Evolutionary conservation across 2,113 vertebrate genomes (phyloP), one percentile per base, ranked within the genome.

Genomic region (Rutilus rutilus): DNA sequence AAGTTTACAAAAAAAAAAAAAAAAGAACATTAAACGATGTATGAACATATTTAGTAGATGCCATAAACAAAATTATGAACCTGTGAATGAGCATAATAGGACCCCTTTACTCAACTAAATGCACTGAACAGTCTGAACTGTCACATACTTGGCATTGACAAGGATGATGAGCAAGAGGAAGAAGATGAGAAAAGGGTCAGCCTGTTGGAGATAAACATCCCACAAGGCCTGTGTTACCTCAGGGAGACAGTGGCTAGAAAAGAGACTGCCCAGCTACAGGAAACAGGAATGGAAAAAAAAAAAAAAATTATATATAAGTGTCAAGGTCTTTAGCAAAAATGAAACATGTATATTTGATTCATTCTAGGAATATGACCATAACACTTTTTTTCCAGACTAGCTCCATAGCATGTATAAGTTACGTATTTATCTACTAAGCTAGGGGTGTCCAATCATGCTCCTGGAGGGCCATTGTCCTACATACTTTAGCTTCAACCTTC

Each of bases 151-250:
- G 95, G 97, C 94, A 91, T 99, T 99, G 92, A 99, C 97, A 87
- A 99, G 98, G 91, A 99, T 99, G 95, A 99, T 96, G 89, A 99
- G 96, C 97, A 98, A 96, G 91, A 99, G 94, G 92, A 99, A 99
- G 95, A 99, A 99, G 94, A 99, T 95, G 91, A 99, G 96, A 93
- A 99, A 99, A 81, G 98, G 97, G 93, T 99, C 98, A 8, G 96
- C 96, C 94, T 98, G 96, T 87, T 98, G 97, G 91, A 99, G 92
- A 92, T 99, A 99, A 90, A 95, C 93, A 93, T 99, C 97, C 98
- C 98, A 99, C 93, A 99, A 93, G 82, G 95, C 92, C 92, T 97
- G 96, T 86, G 96, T 98, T 85, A 98, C 98, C 74, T 98, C 97
- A 79, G 91, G 91, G 69, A 94, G 93, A 94, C 97, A 98, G 92